Conservation (phyloP, 2,888 invertebrate species). For the Cecidostiba fungosa region DNA sequence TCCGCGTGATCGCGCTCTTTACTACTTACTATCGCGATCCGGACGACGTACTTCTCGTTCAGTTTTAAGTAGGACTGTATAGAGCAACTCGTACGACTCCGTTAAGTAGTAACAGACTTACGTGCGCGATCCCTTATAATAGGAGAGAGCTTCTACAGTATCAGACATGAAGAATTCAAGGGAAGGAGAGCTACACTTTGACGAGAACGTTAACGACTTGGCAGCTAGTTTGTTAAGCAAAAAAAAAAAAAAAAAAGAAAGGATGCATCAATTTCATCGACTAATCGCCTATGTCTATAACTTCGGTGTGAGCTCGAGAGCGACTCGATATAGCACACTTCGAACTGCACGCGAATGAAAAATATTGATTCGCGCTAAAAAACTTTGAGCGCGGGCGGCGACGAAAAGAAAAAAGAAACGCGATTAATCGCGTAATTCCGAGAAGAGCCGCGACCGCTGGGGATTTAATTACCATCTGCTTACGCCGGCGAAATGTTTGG, state of each 20-base stretch:
- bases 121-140: background rate
- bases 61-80: background rate
- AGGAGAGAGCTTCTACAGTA: too few relatives aligned
- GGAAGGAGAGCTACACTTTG: background rate
- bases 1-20: background rate
- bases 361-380: background rate
- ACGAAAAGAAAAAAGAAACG: background rate
- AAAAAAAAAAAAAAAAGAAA: too few relatives aligned
- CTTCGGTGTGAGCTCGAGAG: background rate
- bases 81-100: background rate
- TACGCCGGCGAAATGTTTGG: background rate
- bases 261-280: too few relatives aligned
- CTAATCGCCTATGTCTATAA: too few relatives aligned
- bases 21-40: background rate
- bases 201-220: background rate
- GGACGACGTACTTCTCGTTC: background rate
- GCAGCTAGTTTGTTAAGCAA: too few relatives aligned
- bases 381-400: background rate
- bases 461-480: constrained; percentile 19
- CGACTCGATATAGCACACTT: too few relatives aligned
- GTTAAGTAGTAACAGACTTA: constrained; percentile 18
- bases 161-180: background rate
- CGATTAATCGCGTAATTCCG: background rate
- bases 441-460: background rate
- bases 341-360: background rate